phyloP scores from a whole-genome alignment of 2,113 vertebrate genomes.

The Pomatorhinus ruficollis region DNA sequence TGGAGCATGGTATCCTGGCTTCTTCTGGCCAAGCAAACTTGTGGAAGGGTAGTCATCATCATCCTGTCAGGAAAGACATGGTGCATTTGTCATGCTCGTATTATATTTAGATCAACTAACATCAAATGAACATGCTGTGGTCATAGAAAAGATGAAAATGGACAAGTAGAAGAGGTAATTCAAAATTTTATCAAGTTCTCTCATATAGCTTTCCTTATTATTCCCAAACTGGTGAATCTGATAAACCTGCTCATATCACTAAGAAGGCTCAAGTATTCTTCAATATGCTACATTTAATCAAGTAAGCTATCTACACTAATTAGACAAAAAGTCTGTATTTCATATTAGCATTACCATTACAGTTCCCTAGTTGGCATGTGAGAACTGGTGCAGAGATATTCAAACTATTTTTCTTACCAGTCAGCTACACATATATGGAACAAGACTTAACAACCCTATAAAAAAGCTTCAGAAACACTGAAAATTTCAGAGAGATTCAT shows the following conservation, averaged over 20 bases:
- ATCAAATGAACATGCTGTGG: neutral
- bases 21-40: constrained; percentile 94
- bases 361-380: accelerated
- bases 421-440: neutral
- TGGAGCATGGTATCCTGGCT: constrained; percentile 95
- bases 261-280: neutral
- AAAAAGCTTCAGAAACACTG: neutral
- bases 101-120: neutral
- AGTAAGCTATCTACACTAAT: neutral
- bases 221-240: neutral
- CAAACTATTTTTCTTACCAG: neutral
- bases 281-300: neutral
- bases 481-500: neutral
- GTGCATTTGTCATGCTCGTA: neutral
- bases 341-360: accelerated
- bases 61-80: constrained; percentile 74
- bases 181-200: neutral
- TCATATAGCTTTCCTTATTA: neutral
- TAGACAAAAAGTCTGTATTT: neutral
- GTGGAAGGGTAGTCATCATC: constrained; percentile 95
- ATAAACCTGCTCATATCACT: neutral
- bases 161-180: neutral
- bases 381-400: neutral
- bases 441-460: neutral
- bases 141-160: neutral